Conservation (phyloP, 64 coral and sea anemone genomes). For the Pocillopora verrucosa region DNA sequence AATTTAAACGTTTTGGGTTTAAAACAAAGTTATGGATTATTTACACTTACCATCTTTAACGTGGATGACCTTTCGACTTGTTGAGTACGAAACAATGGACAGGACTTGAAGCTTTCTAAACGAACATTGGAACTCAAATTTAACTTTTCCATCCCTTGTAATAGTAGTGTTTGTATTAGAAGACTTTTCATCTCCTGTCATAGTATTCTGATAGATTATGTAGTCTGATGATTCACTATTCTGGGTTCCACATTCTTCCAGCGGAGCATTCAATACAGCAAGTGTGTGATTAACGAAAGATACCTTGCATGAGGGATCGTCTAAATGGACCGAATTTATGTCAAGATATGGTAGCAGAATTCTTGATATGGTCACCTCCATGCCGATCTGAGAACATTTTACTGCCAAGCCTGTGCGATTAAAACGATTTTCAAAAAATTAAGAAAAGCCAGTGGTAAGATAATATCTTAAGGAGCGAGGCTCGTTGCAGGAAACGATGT, state of each 20-base stretch:
- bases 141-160: slow-evolving; percentile 1
- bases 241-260: slow-evolving; percentile 5
- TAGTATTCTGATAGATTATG: slow-evolving; percentile 3
- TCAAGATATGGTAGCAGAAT: neutral
- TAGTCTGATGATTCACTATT: neutral
- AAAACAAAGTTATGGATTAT: no score
- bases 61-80: neutral
- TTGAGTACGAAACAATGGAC: slow-evolving; percentile 28
- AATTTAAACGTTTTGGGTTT: no score
- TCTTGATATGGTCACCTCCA: slow-evolving; percentile 18
- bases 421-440: neutral
- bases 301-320: slow-evolving; percentile 20
- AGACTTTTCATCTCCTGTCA: slow-evolving; percentile 15
- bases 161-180: neutral
- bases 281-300: slow-evolving; percentile 13
- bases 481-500: no score
- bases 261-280: slow-evolving; percentile 27
- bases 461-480: neutral
- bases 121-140: slow-evolving; percentile 33
- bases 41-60: neutral
- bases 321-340: neutral
- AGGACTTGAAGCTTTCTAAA: slow-evolving; percentile 22
- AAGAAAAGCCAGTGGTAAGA: neutral
- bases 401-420: neutral
- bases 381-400: slow-evolving; percentile 19